Conservation (phyloP, 2,888 invertebrate genomes). For the Vesta saturnalis region DNA sequence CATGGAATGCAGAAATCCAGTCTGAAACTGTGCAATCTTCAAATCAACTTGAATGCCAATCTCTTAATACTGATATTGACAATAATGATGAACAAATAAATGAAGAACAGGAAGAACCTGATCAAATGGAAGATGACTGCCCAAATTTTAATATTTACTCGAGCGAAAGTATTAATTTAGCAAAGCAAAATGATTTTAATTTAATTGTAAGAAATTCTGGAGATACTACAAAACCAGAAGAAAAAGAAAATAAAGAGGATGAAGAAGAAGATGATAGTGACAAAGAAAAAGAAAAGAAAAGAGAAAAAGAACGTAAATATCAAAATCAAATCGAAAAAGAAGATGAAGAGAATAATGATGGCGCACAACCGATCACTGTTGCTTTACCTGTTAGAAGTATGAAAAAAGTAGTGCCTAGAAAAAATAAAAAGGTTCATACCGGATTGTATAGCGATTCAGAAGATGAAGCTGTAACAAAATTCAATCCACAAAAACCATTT, state of each 20-base stretch:
- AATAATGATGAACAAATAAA: constrained; percentile 65
- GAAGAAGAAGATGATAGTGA: constrained; percentile 35
- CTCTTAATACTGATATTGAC: constrained; percentile 49
- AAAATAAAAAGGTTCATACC: not conserved
- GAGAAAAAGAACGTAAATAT: too few species aligned
- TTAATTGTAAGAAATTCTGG: constrained; percentile 14
- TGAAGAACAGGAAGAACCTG: constrained; percentile 67
- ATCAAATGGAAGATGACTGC: constrained; percentile 74
- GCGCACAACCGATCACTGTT: too few species aligned
- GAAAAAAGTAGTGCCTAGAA: too few species aligned
- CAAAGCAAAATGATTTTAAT: constrained; percentile 64
- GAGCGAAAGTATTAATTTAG: constrained; percentile 80
- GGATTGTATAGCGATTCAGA: constrained; percentile 59
- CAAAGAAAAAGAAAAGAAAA: constrained; percentile 30
- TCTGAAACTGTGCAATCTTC: constrained; percentile 53
- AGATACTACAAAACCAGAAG: not conserved
- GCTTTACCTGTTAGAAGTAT: too few species aligned
- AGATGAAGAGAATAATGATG: too few species aligned
- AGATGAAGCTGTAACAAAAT: constrained; percentile 57
- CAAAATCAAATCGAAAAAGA: too few species aligned
- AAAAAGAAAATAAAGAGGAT: constrained; percentile 28
- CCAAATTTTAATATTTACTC: constrained; percentile 90
- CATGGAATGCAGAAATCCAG: constrained; percentile 48
- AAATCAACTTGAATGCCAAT: constrained; percentile 39
- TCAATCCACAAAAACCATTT: constrained; percentile 47